A percentile compares a stretch with the other conserved stretches of the same genome.
Evolutionary conservation across 2,797 vertebrate species (phyloP).

Genomic region (Sorex maritimensis): DNA sequence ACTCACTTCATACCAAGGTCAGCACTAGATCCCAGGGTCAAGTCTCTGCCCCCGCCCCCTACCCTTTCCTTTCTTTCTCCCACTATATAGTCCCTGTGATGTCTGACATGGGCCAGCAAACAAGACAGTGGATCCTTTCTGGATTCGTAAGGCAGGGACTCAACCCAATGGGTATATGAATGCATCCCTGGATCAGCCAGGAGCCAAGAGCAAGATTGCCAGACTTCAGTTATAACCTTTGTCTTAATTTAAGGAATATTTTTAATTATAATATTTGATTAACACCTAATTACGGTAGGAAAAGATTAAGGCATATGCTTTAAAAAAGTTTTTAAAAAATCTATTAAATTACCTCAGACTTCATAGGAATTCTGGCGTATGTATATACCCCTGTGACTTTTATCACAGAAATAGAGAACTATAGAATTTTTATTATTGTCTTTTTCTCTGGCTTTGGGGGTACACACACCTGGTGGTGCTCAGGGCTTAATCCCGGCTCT

Average conservation of each 20-base stretch:
- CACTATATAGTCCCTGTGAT: neutral
- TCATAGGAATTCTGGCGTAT: too few relatives aligned
- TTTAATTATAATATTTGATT: conserved; percentile 38
- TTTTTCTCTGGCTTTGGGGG: too few relatives aligned
- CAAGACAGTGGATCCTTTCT: neutral
- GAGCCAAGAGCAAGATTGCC: neutral
- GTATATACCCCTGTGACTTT: too few relatives aligned
- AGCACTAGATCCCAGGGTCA: neutral
- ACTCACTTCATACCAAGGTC: neutral
- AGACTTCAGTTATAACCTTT: conserved; percentile 43
- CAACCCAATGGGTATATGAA: neutral
- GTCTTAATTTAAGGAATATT: conserved; percentile 56
- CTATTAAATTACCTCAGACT: neutral
- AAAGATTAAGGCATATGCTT: conserved; percentile 12
- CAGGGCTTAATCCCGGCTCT: too few relatives aligned
- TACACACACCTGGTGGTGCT: too few relatives aligned
- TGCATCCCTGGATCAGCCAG: neutral
- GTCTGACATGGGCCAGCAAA: neutral
- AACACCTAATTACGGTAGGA: conserved; percentile 25
- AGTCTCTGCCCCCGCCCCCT: neutral
- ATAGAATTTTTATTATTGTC: too few relatives aligned
- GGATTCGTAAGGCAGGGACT: conserved; percentile 14
- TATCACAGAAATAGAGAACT: too few relatives aligned
- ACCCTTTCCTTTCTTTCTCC: neutral
- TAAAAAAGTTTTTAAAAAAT: neutral